phyloP scores from a whole-genome alignment of 2,113 vertebrate species.

The Ranitomeya variabilis region DNA sequence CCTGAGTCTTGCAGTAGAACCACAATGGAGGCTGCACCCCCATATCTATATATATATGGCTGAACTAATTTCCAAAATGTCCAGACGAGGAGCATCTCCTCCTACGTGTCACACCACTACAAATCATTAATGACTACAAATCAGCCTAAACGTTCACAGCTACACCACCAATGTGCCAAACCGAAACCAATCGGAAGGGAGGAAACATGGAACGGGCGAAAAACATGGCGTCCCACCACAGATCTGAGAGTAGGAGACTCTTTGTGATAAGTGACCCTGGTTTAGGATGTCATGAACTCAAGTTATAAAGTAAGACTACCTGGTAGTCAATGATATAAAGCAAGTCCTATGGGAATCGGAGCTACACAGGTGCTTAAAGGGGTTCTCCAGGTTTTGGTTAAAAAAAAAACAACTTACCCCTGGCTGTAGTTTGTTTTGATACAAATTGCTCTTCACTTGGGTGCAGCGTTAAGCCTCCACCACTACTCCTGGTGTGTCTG shows the following conservation, averaged over 20 bases:
- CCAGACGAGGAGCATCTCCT: neutral
- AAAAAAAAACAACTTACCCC: too few species aligned
- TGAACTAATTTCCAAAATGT: neutral
- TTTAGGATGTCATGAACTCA: neutral
- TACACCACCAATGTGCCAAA: conserved; percentile 31
- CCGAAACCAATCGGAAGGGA: neutral
- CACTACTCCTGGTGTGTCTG: too few species aligned
- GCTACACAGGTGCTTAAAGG: neutral
- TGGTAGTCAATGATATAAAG: conserved; percentile 43
- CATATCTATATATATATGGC: neutral
- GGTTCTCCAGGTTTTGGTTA: too few species aligned
- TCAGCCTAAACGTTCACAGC: conserved; percentile 35
- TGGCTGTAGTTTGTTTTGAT: too few species aligned
- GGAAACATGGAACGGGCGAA: neutral
- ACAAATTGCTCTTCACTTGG: too few species aligned
- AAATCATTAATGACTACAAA: conserved; percentile 10
- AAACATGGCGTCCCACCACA: neutral
- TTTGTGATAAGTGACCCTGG: conserved; percentile 28
- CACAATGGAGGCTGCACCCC: neutral
- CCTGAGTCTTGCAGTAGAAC: neutral
- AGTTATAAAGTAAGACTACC: conserved; percentile 31
- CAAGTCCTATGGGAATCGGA: neutral
- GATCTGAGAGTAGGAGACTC: neutral
- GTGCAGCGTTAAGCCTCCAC: too few species aligned
- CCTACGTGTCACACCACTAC: conserved; percentile 26